phyloP scores from a whole-genome alignment of 2,797 vertebrate species.

The Carapus acus region DNA sequence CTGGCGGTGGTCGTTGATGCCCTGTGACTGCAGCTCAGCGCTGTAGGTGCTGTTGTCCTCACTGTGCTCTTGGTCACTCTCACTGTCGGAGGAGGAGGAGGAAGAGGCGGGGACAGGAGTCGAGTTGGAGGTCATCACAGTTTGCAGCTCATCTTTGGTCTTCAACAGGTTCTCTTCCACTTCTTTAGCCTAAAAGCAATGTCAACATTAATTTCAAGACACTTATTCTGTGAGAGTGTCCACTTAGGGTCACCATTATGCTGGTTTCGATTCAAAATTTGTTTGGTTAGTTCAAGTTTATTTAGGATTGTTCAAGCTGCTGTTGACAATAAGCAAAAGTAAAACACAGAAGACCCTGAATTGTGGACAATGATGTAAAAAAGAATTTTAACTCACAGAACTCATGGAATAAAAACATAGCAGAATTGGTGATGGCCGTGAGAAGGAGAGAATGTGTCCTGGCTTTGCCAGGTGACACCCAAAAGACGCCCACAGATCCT shows the following conservation, averaged over 20 bases:
- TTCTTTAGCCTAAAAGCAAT: conserved; percentile 87
- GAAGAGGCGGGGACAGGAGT: conserved; percentile 26
- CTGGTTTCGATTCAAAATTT: too few species aligned
- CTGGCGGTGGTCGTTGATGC: conserved; percentile 75
- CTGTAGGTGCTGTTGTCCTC: conserved; percentile 79
- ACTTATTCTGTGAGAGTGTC: background rate
- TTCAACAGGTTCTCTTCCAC: conserved; percentile 86
- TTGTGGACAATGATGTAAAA: too few species aligned
- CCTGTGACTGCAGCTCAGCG: conserved; percentile 84
- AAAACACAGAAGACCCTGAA: background rate
- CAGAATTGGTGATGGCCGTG: too few species aligned
- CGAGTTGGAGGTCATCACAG: conserved; percentile 72
- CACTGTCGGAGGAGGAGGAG: conserved; percentile 62
- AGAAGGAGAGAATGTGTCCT: background rate
- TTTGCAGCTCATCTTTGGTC: conserved; percentile 89
- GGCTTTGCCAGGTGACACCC: background rate
- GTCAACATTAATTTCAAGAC: too few species aligned
- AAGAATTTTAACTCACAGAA: too few species aligned
- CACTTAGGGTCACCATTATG: background rate
- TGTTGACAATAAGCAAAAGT: background rate
- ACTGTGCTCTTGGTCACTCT: conserved; percentile 81
- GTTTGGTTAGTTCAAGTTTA: too few species aligned
- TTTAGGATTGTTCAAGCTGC: too few species aligned
- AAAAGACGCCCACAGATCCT: background rate
- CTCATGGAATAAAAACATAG: background rate